Evolutionary conservation across 2,113 vertebrate species (phyloP).

Genomic region (Paradoxurus hermaphroditus): DNA sequence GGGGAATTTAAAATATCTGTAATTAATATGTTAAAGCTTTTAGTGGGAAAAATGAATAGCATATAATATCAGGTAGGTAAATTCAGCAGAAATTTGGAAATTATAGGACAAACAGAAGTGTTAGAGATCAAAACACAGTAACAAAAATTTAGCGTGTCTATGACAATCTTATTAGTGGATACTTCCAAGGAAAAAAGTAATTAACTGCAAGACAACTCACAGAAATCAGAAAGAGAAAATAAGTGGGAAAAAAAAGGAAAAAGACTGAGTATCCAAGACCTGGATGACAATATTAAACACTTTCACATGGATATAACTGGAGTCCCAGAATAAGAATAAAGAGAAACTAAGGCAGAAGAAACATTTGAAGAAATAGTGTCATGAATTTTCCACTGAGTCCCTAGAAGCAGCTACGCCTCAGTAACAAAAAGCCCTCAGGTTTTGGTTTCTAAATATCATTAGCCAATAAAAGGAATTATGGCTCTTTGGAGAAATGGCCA

Average conservation of each 20-base stretch:
- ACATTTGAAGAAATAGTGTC: background rate
- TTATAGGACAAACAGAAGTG: background rate
- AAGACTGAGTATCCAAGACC: background rate
- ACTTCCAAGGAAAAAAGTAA: background rate
- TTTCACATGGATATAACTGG: background rate
- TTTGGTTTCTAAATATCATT: background rate
- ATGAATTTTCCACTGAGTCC: background rate
- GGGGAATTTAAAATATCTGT: background rate
- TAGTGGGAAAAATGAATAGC: background rate
- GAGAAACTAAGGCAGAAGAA: background rate
- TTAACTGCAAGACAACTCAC: background rate
- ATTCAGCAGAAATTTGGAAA: background rate
- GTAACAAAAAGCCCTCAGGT: background rate
- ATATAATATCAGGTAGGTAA: background rate
- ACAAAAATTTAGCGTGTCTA: background rate
- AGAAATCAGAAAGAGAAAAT: background rate
- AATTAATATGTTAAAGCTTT: background rate
- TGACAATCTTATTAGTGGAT: background rate
- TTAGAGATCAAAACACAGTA: background rate
- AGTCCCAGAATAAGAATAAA: background rate
- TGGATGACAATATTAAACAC: background rate
- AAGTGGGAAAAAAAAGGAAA: fast-evolving
- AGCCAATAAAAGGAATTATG: background rate
- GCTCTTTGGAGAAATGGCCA: background rate
- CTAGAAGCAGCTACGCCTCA: background rate